Percentiles rank a stretch among this genome's conserved stretches.
Evolutionary conservation across 2,888 invertebrate genomes (phyloP).

Genomic region (Philereme transversata): DNA sequence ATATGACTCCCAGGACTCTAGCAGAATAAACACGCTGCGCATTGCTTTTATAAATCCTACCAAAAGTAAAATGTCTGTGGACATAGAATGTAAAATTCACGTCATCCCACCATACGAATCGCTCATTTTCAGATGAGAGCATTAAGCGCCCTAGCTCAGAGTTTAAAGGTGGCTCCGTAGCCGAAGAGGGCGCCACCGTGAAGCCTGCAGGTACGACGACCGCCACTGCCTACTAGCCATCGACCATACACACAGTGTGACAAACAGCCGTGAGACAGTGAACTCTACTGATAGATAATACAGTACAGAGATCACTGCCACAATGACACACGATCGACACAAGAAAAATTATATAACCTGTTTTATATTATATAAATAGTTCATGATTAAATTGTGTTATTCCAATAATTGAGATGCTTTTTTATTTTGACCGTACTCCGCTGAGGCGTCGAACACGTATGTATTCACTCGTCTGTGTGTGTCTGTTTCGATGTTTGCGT

Average conservation of each 20-base stretch:
- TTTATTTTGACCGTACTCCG: slow-evolving; percentile 83
- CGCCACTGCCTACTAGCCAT: slow-evolving; percentile 74
- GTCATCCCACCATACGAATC: slow-evolving; percentile 76
- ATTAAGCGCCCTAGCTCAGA: slow-evolving; percentile 94
- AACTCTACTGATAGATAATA: slow-evolving; percentile 55
- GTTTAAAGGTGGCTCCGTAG: slow-evolving; percentile 87
- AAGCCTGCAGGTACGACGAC: slow-evolving; percentile 79
- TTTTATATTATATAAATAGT: slow-evolving; percentile 81
- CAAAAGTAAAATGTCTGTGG: slow-evolving; percentile 44
- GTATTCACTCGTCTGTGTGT: slow-evolving; percentile 82
- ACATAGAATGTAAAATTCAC: slow-evolving; percentile 70
- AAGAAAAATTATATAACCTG: slow-evolving; percentile 78
- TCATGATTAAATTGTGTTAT: slow-evolving; percentile 84
- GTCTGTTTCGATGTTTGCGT: slow-evolving; percentile 82
- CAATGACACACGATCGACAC: slow-evolving; percentile 79
- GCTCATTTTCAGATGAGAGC: slow-evolving; percentile 87
- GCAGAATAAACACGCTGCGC: slow-evolving; percentile 9
- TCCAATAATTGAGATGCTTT: slow-evolving; percentile 83
- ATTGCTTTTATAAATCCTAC: slow-evolving; percentile 6
- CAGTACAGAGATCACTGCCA: slow-evolving; percentile 70
- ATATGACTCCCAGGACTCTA: not conserved
- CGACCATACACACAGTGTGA: slow-evolving; percentile 76
- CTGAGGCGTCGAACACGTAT: slow-evolving; percentile 83
- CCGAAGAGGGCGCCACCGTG: slow-evolving; percentile 71
- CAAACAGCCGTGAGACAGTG: slow-evolving; percentile 75